Percentiles rank a stretch among this genome's conserved stretches.
Conservation (phyloP, 2,113 vertebrate genomes). For the Ariopsis seemanni region DNA sequence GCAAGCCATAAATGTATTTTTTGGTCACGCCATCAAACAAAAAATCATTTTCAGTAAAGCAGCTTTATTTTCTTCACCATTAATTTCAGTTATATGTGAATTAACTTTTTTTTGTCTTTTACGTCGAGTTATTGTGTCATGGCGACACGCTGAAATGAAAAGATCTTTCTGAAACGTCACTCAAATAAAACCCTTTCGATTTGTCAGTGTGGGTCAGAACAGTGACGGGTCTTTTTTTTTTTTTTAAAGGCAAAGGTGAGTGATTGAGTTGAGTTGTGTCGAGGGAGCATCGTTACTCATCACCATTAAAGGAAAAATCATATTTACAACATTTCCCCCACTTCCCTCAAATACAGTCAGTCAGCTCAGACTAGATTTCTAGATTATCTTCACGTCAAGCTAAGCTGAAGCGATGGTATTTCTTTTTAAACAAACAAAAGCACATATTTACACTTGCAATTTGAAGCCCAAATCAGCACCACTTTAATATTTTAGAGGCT, state of each 20-base stretch:
- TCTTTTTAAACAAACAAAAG: neutral
- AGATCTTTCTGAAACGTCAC: neutral
- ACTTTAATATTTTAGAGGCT: neutral
- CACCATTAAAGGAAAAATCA: neutral
- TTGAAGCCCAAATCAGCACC: neutral
- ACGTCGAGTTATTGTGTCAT: neutral
- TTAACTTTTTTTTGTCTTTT: neutral
- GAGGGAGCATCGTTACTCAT: neutral
- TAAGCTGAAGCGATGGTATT: neutral
- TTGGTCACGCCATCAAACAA: neutral
- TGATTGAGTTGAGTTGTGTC: neutral
- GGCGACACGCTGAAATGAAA: neutral
- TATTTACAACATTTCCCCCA: neutral
- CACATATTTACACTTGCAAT: neutral
- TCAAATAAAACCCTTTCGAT: neutral
- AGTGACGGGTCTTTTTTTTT: constrained; percentile 1
- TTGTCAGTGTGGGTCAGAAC: neutral
- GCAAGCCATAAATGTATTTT: neutral
- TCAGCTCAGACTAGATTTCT: neutral
- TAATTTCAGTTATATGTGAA: neutral
- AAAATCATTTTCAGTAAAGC: neutral
- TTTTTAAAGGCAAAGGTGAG: neutral
- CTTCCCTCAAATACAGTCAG: neutral
- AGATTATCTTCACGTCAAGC: neutral
- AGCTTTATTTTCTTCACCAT: neutral